A percentile compares a stretch with the other conserved stretches of the same genome.
These are phyloP conservation scores for Rousettus leschenaultii DNA, from an alignment of 2,113 vertebrate genomes.

Conservation along the genomic window DNA sequence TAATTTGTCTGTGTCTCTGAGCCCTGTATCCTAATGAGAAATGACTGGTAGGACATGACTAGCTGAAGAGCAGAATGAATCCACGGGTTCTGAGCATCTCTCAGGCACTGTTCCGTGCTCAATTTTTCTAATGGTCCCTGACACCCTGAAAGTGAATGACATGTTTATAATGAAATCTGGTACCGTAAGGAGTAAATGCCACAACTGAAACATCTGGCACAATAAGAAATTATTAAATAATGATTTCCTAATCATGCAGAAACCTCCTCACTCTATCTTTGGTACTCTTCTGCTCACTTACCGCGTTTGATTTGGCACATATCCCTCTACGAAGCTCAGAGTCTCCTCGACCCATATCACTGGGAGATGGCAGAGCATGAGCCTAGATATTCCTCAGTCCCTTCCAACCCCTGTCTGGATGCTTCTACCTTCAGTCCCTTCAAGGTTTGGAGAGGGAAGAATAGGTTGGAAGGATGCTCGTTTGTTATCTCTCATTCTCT, in stretches of 20 bases:
- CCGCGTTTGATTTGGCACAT: too few relatives aligned
- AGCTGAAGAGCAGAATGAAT: neutral
- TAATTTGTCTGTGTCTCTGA: neutral
- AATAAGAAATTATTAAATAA: neutral
- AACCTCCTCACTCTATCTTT: too few relatives aligned
- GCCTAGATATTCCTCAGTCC: neutral
- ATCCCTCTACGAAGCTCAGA: neutral
- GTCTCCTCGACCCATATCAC: neutral
- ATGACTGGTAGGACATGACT: neutral
- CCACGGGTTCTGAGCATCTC: too few relatives aligned
- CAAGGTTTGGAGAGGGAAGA: neutral
- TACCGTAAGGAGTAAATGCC: neutral
- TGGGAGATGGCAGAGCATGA: neutral
- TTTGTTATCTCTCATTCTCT: neutral
- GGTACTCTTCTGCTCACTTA: neutral
- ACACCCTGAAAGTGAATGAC: neutral
- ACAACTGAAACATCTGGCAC: neutral
- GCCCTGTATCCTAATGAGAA: neutral
- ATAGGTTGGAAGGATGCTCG: neutral
- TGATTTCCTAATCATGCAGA: neutral
- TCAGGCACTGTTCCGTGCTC: neutral
- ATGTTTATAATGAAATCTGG: neutral
- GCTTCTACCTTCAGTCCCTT: neutral
- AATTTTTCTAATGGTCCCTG: neutral
- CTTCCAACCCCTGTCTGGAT: neutral